These are phyloP conservation scores for Protomyctophum bolini DNA, from an alignment of 2,113 vertebrate species.

Conservation along the genomic window DNA sequence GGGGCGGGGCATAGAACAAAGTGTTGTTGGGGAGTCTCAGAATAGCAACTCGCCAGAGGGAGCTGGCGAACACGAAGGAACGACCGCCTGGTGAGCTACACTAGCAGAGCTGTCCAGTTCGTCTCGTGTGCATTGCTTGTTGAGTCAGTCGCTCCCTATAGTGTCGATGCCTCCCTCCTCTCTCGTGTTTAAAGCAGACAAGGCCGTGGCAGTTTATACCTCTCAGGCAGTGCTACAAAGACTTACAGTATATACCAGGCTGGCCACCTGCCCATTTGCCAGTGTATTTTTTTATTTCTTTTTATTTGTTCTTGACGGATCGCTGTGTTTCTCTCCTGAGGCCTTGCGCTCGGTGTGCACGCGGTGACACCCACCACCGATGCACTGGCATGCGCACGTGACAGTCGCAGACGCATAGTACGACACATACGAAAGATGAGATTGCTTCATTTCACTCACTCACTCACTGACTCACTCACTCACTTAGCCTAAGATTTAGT, in stretches of 20 bases:
- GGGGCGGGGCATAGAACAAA: conserved; percentile 58
- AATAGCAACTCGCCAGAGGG: conserved; percentile 70
- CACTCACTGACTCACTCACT: conserved; percentile 25
- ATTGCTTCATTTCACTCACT: neutral
- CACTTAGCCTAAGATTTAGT: no score
- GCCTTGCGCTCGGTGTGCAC: conserved; percentile 13
- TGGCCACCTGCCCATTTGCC: conserved; percentile 12
- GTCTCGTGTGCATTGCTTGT: conserved; percentile 8
- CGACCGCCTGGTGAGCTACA: neutral
- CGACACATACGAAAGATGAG: no score
- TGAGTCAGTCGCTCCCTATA: conserved; percentile 62
- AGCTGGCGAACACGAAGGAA: conserved; percentile 35
- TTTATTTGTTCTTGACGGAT: conserved; percentile 38
- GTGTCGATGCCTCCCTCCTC: conserved; percentile 49
- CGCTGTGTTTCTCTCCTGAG: conserved; percentile 28
- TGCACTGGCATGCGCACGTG: no score
- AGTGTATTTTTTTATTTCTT: no score
- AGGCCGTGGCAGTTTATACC: conserved; percentile 60
- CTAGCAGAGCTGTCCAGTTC: neutral
- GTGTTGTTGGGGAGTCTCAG: conserved; percentile 53
- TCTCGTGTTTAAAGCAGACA: conserved; percentile 40
- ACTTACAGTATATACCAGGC: conserved; percentile 35
- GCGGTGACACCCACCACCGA: neutral
- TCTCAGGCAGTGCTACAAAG: conserved; percentile 59
- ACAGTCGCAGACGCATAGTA: no score